These are phyloP conservation scores for Heliconius charithonia DNA, from an alignment of 2,888 invertebrate genomes.

Conservation along the genomic window DNA sequence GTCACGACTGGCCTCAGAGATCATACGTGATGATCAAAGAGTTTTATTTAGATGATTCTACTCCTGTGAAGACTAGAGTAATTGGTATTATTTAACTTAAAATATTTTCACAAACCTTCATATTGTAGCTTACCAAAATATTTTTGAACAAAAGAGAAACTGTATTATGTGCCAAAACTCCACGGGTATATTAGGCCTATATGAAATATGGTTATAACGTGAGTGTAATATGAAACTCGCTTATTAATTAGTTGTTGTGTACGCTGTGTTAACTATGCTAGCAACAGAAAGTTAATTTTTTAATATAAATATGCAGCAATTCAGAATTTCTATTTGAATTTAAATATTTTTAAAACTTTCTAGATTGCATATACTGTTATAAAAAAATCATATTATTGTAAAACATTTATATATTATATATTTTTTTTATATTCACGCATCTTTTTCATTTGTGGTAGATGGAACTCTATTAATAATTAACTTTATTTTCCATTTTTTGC, in stretches of 20 bases:
- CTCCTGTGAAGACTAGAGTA: background rate
- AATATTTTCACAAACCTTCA: background rate
- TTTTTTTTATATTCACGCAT: too few species aligned
- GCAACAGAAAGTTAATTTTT: conserved; percentile 2
- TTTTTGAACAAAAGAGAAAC: background rate
- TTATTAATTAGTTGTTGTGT: conserved; percentile 7
- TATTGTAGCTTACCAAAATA: background rate
- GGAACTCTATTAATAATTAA: too few species aligned
- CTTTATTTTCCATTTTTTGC: too few species aligned
- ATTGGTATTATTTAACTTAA: background rate
- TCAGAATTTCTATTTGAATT: background rate
- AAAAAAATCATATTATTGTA: too few species aligned
- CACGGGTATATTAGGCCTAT: background rate
- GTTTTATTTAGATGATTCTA: too few species aligned
- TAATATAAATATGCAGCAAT: background rate
- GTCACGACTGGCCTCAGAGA: too few species aligned
- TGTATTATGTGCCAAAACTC: background rate
- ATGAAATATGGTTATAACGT: conserved; percentile 2
- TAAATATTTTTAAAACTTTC: too few species aligned
- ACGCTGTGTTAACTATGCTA: background rate
- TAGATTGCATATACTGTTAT: background rate
- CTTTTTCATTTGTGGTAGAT: too few species aligned
- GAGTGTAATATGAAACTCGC: background rate
- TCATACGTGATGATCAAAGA: too few species aligned
- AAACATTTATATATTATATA: too few species aligned